Evolutionary conservation across 2,113 vertebrate genomes (phyloP), one percentile per base, ranked within the genome.

Genomic region (Acanthisitta chloris): DNA sequence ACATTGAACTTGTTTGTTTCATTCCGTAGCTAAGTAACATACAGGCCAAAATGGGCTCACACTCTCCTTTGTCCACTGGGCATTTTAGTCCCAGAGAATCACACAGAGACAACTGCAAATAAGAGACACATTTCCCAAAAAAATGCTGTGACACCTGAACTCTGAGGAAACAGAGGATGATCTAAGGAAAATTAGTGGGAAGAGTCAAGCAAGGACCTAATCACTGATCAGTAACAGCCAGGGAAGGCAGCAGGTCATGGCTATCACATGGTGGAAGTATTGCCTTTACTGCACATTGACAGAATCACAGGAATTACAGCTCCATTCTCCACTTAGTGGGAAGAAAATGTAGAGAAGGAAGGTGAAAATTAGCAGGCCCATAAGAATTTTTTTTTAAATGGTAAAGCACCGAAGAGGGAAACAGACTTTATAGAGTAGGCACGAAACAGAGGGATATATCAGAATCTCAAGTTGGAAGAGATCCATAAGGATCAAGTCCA

Each of bases 251-350:
- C 57, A 69, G 29, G 28, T 42, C 55, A 26, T 20, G 14, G 31
- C 33, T 59, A n/a, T 34, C 49, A 38, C 1, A 3, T 3, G 0
- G 12, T 31, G 7, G 42, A 58, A 38, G 19, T 12, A 17, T 20
- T 76, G n/a, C 54, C 48, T 45, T 28, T 77, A 19, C 58, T 65
- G 48, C 36, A 42, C 28, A 40, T 14, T 10, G 10, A 48, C 49
- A 55, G 25, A 7, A 28, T 28, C 48, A n/a, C 0, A 0, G 8
- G 18, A 28, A 51, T 51, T 67, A 15, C 46, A 71, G 20, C 33
- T 79, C 51, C 34, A 9, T 78, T 71, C 55, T 66, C 55, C 12
- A 21, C 5, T 43, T 17, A 7, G 12, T 6, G 9, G 19, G 14
- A 52, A 67, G 6, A 20, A 74, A 62, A 66, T 26, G 17, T 25